phyloP scores from a whole-genome alignment of 2,797 vertebrate species.

The Scomberomorus guttatus region DNA sequence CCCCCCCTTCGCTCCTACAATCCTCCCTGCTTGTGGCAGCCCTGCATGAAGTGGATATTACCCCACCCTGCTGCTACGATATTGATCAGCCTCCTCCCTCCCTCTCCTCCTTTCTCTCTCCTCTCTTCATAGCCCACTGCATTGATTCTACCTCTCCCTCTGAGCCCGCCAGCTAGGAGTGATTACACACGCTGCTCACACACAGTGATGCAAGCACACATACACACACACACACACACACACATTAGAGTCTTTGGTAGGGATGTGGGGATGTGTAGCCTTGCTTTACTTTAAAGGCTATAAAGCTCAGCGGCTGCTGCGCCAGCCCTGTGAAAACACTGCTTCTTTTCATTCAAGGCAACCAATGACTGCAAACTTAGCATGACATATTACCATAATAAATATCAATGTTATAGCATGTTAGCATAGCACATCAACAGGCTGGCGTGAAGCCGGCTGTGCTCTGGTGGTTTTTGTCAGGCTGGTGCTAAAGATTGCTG shows the following conservation, averaged over 20 bases:
- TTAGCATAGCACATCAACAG: constrained; percentile 64
- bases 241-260: constrained; percentile 50
- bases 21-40: constrained; percentile 66
- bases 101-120: constrained; percentile 56
- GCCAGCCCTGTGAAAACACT: constrained; percentile 68
- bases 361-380: constrained; percentile 52
- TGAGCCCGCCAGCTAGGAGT: constrained; percentile 80
- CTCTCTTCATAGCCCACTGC: constrained; percentile 80
- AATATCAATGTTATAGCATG: constrained; percentile 64
- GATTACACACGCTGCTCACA: constrained; percentile 82
- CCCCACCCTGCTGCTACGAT: constrained; percentile 84
- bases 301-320: constrained; percentile 68
- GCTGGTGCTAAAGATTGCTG: constrained; percentile 67
- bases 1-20: constrained; percentile 58
- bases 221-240: constrained; percentile 29
- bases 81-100: constrained; percentile 83
- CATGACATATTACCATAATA: constrained; percentile 72
- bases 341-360: constrained; percentile 65
- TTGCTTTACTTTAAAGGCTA: constrained; percentile 74
- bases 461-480: constrained; percentile 61
- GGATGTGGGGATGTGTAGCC: constrained; percentile 66
- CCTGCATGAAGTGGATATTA: constrained; percentile 82
- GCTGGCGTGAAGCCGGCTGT: constrained; percentile 57
- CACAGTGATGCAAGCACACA: constrained; percentile 57
- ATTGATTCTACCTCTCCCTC: constrained; percentile 80